Evolutionary conservation across 2,797 vertebrate species (phyloP).

Genomic region (Anniella stebbinsi): DNA sequence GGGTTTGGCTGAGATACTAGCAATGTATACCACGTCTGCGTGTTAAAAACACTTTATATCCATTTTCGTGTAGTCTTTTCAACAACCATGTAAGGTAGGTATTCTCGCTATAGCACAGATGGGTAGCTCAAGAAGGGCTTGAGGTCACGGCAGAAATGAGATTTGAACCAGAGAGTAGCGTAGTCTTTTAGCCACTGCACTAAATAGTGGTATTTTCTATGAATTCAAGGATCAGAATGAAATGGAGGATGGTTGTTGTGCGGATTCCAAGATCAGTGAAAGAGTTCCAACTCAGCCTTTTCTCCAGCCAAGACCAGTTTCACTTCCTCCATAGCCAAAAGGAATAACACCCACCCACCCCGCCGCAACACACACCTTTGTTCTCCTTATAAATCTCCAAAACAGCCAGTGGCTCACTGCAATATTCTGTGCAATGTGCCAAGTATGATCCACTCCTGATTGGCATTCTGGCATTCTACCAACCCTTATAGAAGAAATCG

Average conservation of each 20-base stretch:
- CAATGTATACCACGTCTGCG: too few relatives aligned
- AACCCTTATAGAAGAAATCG: slow-evolving; percentile 91
- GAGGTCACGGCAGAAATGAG: background rate
- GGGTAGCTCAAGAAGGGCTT: background rate
- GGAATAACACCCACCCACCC: background rate
- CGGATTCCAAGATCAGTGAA: background rate
- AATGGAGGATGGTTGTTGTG: background rate
- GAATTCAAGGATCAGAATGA: background rate
- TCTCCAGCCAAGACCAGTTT: background rate
- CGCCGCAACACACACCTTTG: too few relatives aligned
- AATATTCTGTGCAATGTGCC: slow-evolving; percentile 85
- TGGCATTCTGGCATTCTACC: slow-evolving; percentile 82
- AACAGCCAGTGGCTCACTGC: slow-evolving; percentile 83
- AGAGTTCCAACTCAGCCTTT: background rate
- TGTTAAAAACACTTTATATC: too few relatives aligned
- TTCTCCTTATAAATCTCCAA: slow-evolving; percentile 80
- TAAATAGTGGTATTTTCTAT: background rate
- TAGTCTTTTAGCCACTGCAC: background rate
- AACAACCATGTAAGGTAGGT: background rate
- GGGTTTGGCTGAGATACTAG: too few relatives aligned
- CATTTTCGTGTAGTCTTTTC: too few relatives aligned
- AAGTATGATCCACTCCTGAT: slow-evolving; percentile 85
- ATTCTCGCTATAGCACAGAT: background rate
- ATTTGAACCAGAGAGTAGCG: background rate
- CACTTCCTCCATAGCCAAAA: too few relatives aligned